Evolutionary conservation across 2,797 vertebrate genomes (phyloP).

Genomic region (Cyclopterus lumpus): DNA sequence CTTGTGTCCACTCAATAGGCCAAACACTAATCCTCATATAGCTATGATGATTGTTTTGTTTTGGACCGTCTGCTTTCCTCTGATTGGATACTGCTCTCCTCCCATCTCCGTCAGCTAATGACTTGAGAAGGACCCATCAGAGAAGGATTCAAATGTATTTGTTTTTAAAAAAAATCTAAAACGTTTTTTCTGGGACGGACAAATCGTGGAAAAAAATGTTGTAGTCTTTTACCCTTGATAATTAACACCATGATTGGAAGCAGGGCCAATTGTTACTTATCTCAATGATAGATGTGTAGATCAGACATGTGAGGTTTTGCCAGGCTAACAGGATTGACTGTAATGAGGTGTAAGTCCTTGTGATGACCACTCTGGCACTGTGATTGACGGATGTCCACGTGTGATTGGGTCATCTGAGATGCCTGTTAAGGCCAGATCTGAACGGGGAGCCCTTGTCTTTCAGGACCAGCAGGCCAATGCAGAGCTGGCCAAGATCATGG

Average conservation of each 20-base stretch:
- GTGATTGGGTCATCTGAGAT: neutral
- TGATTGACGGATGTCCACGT: conserved; percentile 37
- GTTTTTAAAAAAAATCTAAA: too few relatives aligned
- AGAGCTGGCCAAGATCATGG: conserved; percentile 93
- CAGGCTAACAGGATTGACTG: conserved; percentile 53
- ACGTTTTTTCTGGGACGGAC: neutral
- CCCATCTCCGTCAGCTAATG: neutral
- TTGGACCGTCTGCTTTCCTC: neutral
- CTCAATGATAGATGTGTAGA: conserved; percentile 14
- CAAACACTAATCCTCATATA: neutral
- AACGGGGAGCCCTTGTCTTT: conserved; percentile 54
- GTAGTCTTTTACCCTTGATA: conserved; percentile 17
- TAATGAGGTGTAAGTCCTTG: conserved; percentile 34
- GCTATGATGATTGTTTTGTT: neutral
- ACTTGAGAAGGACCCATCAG: neutral
- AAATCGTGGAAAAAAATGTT: neutral
- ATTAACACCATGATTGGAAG: conserved; percentile 16
- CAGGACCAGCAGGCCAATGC: conserved; percentile 90
- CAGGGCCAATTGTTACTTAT: conserved; percentile 3
- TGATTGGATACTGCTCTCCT: neutral
- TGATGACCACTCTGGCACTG: conserved; percentile 15
- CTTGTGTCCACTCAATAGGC: neutral
- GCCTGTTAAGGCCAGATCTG: neutral
- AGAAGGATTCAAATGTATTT: neutral
- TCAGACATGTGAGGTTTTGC: conserved; percentile 37